phyloP scores from a whole-genome alignment of 2,113 vertebrate species.

The Otis tarda region DNA sequence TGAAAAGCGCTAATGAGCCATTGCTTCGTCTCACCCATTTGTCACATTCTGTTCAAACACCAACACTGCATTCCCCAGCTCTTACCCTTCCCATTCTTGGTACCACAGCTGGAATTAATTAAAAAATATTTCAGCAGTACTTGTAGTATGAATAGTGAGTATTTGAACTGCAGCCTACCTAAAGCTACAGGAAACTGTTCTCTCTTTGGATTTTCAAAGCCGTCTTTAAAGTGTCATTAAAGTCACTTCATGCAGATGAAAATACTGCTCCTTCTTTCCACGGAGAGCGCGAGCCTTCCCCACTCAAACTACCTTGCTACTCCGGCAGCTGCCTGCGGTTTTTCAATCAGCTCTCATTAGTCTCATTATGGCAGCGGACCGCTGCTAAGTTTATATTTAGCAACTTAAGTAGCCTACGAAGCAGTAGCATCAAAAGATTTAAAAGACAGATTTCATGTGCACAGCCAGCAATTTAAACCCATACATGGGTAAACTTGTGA shows the following conservation, averaged over 20 bases:
- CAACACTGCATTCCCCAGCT: neutral
- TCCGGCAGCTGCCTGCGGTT: slow-evolving; percentile 10
- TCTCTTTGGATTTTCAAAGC: neutral
- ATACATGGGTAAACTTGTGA: neutral
- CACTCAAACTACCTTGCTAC: neutral
- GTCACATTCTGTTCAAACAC: neutral
- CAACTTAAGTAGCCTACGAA: neutral
- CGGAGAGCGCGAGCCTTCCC: neutral
- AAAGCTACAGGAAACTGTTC: neutral
- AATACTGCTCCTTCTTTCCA: neutral
- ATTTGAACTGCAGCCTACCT: slow-evolving; percentile 2
- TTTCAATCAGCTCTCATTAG: slow-evolving; percentile 1
- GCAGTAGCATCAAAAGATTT: neutral
- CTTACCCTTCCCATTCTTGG: neutral
- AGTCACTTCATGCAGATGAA: neutral
- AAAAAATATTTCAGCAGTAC: neutral
- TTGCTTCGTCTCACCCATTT: neutral
- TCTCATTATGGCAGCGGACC: neutral
- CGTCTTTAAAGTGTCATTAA: neutral
- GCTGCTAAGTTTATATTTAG: neutral
- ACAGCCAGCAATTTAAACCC: neutral
- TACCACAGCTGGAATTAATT: neutral
- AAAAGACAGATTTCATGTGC: neutral
- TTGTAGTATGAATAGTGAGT: neutral
- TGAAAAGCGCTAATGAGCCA: neutral